Evolutionary conservation across 2,113 vertebrate genomes (phyloP).

Genomic region (Brachyistius frenatus): DNA sequence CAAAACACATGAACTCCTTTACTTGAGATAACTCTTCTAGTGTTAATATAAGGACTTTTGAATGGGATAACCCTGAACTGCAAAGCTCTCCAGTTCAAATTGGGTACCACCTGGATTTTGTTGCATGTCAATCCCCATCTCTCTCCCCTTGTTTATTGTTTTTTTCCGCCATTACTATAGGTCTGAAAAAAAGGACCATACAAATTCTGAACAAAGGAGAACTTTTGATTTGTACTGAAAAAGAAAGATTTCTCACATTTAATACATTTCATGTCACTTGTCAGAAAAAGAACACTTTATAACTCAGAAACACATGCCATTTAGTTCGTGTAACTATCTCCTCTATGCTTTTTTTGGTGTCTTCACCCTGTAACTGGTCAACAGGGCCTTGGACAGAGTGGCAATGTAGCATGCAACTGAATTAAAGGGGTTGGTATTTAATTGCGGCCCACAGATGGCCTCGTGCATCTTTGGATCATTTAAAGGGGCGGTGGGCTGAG

Average conservation of each 20-base stretch:
- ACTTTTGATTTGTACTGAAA: neutral
- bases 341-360: slow-evolving; percentile 18
- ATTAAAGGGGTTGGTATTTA: slow-evolving; percentile 80
- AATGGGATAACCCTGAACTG: neutral
- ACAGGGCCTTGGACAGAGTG: slow-evolving; percentile 56
- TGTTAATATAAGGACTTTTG: neutral
- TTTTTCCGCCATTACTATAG: neutral
- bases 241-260: neutral
- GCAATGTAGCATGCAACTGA: slow-evolving; percentile 78
- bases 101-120: neutral
- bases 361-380: slow-evolving; percentile 50
- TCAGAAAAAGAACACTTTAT: neutral
- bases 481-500: slow-evolving; percentile 79
- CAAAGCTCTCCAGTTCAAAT: too few species aligned
- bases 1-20: neutral
- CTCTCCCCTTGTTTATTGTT: neutral
- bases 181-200: neutral
- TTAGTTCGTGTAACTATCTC: slow-evolving; percentile 20
- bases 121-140: neutral
- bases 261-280: neutral
- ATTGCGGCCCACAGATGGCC: slow-evolving; percentile 80
- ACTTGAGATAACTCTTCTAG: neutral
- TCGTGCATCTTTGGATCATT: slow-evolving; percentile 79
- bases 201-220: too few species aligned
- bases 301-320: neutral